phyloP scores from a whole-genome alignment of 2,888 invertebrate genomes.

The Chymomyza caudatula region DNA sequence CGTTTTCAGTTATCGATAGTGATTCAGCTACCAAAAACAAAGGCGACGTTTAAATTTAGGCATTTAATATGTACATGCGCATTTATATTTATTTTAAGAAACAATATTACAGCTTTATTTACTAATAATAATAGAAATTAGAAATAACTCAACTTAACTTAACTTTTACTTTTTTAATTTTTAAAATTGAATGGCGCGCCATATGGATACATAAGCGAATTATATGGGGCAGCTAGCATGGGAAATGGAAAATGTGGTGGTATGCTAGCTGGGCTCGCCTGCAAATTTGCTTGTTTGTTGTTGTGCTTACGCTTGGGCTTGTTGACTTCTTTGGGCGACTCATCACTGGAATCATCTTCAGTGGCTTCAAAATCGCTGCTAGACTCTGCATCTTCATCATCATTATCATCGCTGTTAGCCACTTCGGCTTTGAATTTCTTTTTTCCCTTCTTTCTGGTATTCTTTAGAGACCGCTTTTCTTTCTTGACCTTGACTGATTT shows the following conservation, averaged over 20 bases:
- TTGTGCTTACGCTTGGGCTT: conserved; percentile 56
- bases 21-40: not conserved
- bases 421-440: conserved; percentile 21
- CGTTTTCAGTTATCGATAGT: not conserved
- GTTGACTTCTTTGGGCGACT: conserved; percentile 12
- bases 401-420: conserved; percentile 30
- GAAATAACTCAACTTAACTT: not conserved
- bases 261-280: not conserved
- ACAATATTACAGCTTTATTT: not conserved
- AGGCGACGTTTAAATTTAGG: not conserved
- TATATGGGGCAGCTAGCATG: conserved; percentile 49
- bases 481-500: conserved; percentile 37
- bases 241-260: conserved; percentile 54
- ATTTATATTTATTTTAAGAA: not conserved
- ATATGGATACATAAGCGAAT: conserved; percentile 57
- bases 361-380: conserved; percentile 32
- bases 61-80: too few relatives aligned
- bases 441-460: conserved; percentile 36
- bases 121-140: not conserved
- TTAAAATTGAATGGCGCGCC: conserved; percentile 50
- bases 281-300: conserved; percentile 24
- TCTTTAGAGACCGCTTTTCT: conserved; percentile 42
- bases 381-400: conserved; percentile 32
- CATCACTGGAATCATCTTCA: conserved; percentile 43
- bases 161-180: conserved; percentile 29